These are phyloP conservation scores for Hydriomena furcata DNA, from an alignment of 2,888 invertebrate genomes.

Conservation along the genomic window DNA sequence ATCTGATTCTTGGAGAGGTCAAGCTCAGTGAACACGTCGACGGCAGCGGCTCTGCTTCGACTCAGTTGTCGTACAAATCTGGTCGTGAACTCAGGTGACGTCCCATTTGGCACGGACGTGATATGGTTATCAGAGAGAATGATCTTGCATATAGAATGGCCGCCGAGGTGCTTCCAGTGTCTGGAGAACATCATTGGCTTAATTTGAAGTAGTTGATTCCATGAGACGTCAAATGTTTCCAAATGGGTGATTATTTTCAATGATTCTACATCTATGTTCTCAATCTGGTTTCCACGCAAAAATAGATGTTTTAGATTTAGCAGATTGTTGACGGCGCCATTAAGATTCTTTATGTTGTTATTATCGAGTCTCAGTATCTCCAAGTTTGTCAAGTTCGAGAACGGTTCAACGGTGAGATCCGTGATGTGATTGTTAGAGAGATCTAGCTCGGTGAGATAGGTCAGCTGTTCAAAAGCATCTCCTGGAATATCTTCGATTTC, in stretches of 20 bases:
- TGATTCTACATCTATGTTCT: slow-evolving; percentile 59
- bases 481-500: slow-evolving; percentile 50
- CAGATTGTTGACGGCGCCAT: slow-evolving; percentile 68
- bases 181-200: slow-evolving; percentile 60
- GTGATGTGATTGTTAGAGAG: slow-evolving; percentile 60
- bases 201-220: slow-evolving; percentile 57
- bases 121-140: slow-evolving; percentile 64
- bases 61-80: slow-evolving; percentile 44
- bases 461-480: slow-evolving; percentile 55
- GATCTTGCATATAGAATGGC: slow-evolving; percentile 61
- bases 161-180: slow-evolving; percentile 65
- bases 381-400: slow-evolving; percentile 60
- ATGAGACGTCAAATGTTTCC: slow-evolving; percentile 69
- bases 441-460: slow-evolving; percentile 60
- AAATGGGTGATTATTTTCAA: slow-evolving; percentile 65
- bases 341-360: slow-evolving; percentile 64
- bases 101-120: slow-evolving; percentile 55
- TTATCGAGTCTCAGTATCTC: slow-evolving; percentile 57
- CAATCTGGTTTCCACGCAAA: slow-evolving; percentile 59
- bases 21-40: slow-evolving; percentile 58
- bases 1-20: slow-evolving; percentile 69
- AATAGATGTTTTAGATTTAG: slow-evolving; percentile 62
- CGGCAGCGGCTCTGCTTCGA: slow-evolving; percentile 28
- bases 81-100: slow-evolving; percentile 43
- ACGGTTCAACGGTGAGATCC: slow-evolving; percentile 61